Evolutionary conservation across 2,113 vertebrate species (phyloP).

Genomic region (Motacilla tschutschensis): DNA sequence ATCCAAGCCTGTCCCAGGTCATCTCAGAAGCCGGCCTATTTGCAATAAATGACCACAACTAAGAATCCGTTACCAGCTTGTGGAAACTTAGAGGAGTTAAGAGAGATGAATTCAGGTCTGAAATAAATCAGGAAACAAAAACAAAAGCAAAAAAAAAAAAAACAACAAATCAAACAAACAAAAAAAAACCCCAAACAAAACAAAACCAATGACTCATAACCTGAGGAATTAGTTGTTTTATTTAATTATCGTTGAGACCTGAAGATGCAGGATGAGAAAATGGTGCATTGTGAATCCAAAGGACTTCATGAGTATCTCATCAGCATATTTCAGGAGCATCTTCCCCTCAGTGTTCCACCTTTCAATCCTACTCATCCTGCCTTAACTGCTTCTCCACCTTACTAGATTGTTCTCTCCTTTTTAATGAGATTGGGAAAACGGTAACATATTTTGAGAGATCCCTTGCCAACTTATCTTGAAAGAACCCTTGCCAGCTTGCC

Average conservation of each 20-base stretch:
- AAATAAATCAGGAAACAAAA: background rate
- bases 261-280: background rate
- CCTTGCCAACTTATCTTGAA: background rate
- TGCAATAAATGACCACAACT: background rate
- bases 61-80: background rate
- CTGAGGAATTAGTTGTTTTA: background rate
- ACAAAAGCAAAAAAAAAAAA: background rate
- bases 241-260: background rate
- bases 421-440: background rate
- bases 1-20: background rate
- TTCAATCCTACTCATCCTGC: background rate
- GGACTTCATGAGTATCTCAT: background rate
- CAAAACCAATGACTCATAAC: background rate
- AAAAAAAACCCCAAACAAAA: background rate
- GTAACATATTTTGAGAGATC: background rate
- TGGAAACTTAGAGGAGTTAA: background rate
- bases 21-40: background rate
- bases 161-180: background rate
- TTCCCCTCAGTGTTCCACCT: background rate
- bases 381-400: background rate
- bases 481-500: background rate
- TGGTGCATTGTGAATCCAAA: background rate
- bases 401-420: background rate
- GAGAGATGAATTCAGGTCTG: background rate
- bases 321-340: background rate